Evolutionary conservation across 2,113 vertebrate genomes (phyloP).

Genomic region (Ardeotis arabs): DNA sequence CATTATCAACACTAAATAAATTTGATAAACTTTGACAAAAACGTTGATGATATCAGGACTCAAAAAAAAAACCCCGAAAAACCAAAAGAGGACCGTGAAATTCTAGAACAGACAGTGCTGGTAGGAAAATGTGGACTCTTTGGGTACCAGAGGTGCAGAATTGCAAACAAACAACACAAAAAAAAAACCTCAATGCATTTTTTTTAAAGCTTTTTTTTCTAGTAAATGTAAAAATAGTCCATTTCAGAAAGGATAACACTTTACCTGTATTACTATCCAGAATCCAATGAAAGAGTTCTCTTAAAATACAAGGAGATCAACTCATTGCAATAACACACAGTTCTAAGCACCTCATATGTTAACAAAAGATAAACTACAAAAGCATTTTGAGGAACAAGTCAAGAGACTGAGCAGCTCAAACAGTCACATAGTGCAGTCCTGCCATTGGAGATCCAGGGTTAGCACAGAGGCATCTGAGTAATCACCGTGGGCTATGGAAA

Average conservation of each 20-base stretch:
- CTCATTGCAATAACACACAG: neutral
- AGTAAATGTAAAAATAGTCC: neutral
- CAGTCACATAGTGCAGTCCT: neutral
- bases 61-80: neutral
- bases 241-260: neutral
- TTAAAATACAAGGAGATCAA: neutral
- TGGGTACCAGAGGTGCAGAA: neutral
- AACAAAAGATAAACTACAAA: neutral
- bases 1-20: rapidly evolving
- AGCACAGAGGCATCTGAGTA: neutral
- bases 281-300: neutral
- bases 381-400: neutral
- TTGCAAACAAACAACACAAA: neutral
- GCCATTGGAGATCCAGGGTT: neutral
- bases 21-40: neutral
- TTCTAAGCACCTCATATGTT: too few relatives aligned
- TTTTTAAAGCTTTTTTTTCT: neutral
- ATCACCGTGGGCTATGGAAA: neutral
- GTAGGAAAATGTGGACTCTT: neutral
- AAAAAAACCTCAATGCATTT: neutral
- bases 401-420: neutral
- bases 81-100: neutral
- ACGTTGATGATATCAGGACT: neutral
- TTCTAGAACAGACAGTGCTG: neutral
- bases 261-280: neutral